Base-by-base conservation (phyloP, 2,797 vertebrate species). In the Crotalus adamanteus region DNA sequence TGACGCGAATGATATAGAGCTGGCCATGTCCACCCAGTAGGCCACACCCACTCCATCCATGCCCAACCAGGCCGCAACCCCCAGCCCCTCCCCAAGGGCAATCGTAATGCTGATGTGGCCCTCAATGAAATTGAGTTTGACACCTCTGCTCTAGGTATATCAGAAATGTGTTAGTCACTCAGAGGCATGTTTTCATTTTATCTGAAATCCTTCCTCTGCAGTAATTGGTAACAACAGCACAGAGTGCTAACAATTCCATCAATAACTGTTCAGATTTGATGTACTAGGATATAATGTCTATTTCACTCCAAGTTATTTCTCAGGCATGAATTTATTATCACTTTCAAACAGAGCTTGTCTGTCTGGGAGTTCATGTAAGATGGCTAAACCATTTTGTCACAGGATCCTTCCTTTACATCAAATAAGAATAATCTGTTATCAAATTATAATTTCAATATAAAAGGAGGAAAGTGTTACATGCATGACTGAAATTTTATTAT, bases 181-280 rank as follows among this genome's bases (percentile, higher is more conserved):
- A 90, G 37, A 78, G 28, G 55, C 63, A 56, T 63, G 78, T 92
- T 90, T 92, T 90, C 42, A 63, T 51, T 83, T 37, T 60, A 78
- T 63, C 26, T 87, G 61, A 20, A 90, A 37, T 60, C 56, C 20
- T 78, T 51, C 8, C 37, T 4, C 59, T 73, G 61, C 16, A 28
- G 20, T 86, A 90, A 92, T 92, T 92, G 88, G 6, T 42, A 92
- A 86, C 37, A 92, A 55, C 22, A 47, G 16, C 26, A 86, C 11
- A 56, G 31, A 61, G 25, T 86, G 42, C 53, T 92, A 86, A 61
- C 12, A 86, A 90, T 69, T 31, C n/a, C 25, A 22, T 25, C 4
- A 31, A 20, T 28, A 37, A 8, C 31, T 25, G 28, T 26, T 90
- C 59, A 57, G 86, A 18, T 57, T 22, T 86, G 56, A 18, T 86